Conservation (phyloP, 1,140 invertebrate species). For the Papilio dardanus region DNA sequence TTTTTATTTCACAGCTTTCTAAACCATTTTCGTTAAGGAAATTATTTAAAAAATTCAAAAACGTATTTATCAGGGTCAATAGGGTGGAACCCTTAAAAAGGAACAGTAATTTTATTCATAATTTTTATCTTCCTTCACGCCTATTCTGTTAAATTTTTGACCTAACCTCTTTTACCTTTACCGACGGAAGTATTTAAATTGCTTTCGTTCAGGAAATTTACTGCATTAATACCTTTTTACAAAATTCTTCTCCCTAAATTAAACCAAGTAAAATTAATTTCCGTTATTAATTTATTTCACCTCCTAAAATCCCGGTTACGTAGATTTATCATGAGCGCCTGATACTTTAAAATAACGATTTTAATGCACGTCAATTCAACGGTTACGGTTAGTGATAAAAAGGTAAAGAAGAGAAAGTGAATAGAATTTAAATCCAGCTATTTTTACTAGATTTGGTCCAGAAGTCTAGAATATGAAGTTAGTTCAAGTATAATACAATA, state of each 20-base stretch:
- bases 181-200: neutral
- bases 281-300: neutral
- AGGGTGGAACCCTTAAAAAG: neutral
- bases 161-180: neutral
- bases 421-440: neutral
- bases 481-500: no score
- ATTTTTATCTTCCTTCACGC: neutral
- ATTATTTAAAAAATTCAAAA: neutral
- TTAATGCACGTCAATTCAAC: neutral
- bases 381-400: neutral
- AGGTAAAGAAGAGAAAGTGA: neutral
- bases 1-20: neutral
- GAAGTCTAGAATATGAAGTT: neutral
- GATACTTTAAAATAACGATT: neutral
- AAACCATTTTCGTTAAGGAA: neutral
- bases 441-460: neutral
- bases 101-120: conserved; percentile 3
- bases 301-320: neutral
- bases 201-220: neutral
- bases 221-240: neutral
- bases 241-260: neutral
- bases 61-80: neutral
- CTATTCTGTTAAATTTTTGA: neutral
- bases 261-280: neutral
- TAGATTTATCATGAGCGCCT: neutral